These are phyloP conservation scores for Sycophila texana DNA, from an alignment of 2,888 invertebrate genomes.

Conservation along the genomic window DNA sequence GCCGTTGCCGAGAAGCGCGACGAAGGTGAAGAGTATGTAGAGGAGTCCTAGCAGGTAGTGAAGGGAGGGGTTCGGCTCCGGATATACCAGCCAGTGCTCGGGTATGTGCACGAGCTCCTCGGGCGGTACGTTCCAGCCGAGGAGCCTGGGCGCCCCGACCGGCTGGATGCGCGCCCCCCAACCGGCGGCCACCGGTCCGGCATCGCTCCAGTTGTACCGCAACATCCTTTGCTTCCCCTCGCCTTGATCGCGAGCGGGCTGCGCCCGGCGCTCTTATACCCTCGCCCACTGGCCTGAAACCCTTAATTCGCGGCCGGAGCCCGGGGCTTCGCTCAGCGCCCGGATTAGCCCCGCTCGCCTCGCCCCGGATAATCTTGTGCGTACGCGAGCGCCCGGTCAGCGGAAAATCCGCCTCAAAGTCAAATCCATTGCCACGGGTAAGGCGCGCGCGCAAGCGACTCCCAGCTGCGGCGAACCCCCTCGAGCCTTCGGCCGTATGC, in stretches of 20 bases:
- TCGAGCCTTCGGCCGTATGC: too few species aligned
- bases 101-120: conserved; percentile 85
- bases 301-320: conserved; percentile 60
- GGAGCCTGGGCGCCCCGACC: conserved; percentile 75
- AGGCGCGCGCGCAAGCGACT: neutral
- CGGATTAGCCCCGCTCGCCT: conserved; percentile 64
- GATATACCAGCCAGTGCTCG: conserved; percentile 86
- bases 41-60: conserved; percentile 88
- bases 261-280: conserved; percentile 46
- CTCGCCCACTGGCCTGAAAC: conserved; percentile 42
- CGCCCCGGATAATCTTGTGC: conserved; percentile 67
- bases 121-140: conserved; percentile 87
- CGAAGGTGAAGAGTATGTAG: conserved; percentile 85
- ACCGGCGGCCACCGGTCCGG: conserved; percentile 28
- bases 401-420: conserved; percentile 67
- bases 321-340: conserved; percentile 54
- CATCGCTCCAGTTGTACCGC: conserved; percentile 58
- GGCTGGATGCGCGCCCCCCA: conserved; percentile 71
- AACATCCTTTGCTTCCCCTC: conserved; percentile 43
- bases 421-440: conserved; percentile 64
- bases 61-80: conserved; percentile 88
- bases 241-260: conserved; percentile 8
- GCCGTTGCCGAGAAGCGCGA: conserved; percentile 88
- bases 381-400: conserved; percentile 61
- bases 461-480: too few species aligned